phyloP scores from a whole-genome alignment of 2,888 invertebrate species.

The Ephialtes manifestator region DNA sequence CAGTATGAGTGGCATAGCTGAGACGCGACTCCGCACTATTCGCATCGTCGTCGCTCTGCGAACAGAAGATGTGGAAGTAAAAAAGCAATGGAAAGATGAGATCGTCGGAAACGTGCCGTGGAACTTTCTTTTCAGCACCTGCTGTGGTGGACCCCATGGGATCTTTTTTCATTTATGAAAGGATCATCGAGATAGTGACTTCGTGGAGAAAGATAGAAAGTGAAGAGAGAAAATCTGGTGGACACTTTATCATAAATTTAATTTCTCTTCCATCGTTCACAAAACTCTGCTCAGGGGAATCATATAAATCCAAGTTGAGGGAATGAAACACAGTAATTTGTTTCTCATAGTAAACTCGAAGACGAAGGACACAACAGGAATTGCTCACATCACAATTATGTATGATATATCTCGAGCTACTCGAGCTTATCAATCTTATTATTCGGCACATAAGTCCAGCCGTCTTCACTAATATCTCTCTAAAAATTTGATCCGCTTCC shows the following conservation, averaged over 20 bases:
- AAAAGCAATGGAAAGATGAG: conserved; percentile 17
- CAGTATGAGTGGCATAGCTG: conserved; percentile 20
- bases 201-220: not conserved
- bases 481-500: too few relatives aligned
- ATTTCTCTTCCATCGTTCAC: conserved; percentile 16
- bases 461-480: too few relatives aligned
- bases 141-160: not conserved
- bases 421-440: too few relatives aligned
- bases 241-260: conserved; percentile 3
- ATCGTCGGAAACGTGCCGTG: conserved; percentile 31
- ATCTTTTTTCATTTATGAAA: conserved; percentile 34
- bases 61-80: conserved; percentile 14
- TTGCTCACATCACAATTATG: not conserved
- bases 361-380: not conserved
- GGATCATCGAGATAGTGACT: conserved; percentile 17
- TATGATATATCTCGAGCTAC: not conserved
- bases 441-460: too few relatives aligned
- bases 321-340: conserved; percentile 2
- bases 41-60: conserved; percentile 10
- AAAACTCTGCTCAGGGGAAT: not conserved
- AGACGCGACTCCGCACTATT: conserved; percentile 10
- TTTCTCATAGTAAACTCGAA: not conserved
- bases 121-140: conserved; percentile 2
- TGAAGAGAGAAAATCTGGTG: not conserved
- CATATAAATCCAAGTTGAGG: not conserved